phyloP scores from a whole-genome alignment of 2,113 vertebrate genomes.

The Pterocles burchelli region DNA sequence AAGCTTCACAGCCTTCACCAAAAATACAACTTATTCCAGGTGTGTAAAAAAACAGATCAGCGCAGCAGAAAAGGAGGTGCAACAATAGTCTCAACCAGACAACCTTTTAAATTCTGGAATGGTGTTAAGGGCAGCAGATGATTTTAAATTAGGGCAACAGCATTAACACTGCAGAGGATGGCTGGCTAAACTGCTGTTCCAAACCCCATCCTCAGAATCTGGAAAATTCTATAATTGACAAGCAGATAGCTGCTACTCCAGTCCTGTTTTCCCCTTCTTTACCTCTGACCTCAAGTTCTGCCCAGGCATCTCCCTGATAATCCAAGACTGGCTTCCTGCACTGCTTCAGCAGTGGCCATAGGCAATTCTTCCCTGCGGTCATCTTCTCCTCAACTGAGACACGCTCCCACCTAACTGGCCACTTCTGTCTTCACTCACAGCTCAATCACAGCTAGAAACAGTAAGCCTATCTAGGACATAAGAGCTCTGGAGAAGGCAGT shows the following conservation, averaged over 20 bases:
- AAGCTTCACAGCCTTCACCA: background rate
- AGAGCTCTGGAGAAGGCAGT: background rate
- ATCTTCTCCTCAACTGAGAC: background rate
- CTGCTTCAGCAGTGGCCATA: background rate
- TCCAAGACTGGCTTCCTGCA: background rate
- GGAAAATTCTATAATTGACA: background rate
- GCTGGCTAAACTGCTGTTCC: background rate
- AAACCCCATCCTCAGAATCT: background rate
- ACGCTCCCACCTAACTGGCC: background rate
- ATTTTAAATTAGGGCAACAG: slow-evolving; percentile 2
- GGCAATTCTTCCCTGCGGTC: background rate
- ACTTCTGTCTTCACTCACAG: background rate
- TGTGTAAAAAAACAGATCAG: background rate
- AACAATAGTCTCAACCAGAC: background rate
- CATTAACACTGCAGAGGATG: background rate
- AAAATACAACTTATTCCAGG: background rate
- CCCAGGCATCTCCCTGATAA: background rate
- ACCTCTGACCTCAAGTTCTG: background rate
- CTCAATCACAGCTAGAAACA: background rate
- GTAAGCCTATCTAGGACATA: background rate
- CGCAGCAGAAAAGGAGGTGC: background rate
- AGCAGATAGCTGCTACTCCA: background rate
- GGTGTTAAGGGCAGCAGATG: background rate
- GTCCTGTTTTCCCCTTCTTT: background rate
- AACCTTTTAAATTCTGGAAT: background rate